phyloP scores from a whole-genome alignment of 2,113 vertebrate genomes.

The Fregata magnificens region DNA sequence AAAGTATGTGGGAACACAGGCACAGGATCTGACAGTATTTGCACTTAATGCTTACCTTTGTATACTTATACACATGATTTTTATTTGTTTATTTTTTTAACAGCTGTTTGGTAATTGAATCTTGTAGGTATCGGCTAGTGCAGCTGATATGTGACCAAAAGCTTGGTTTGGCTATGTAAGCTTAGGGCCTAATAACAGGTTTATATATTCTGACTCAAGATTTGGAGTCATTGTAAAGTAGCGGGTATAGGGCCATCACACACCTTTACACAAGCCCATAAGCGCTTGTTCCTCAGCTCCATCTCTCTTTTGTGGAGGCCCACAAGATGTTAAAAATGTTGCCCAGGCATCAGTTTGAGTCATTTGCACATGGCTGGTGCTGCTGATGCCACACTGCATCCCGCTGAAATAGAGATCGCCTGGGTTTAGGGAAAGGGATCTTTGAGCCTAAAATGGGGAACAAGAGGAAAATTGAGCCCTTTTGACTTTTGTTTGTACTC shows the following conservation, averaged over 20 bases:
- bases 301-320: not conserved
- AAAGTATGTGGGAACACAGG: not conserved
- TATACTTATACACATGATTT: not conserved
- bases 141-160: not conserved
- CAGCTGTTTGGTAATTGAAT: not conserved
- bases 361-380: not conserved
- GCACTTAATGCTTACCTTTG: not conserved
- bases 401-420: fast-evolving
- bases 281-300: not conserved
- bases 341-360: not conserved
- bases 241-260: not conserved
- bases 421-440: not conserved
- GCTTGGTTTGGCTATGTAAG: not conserved
- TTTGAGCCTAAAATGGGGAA: not conserved
- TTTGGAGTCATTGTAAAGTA: not conserved
- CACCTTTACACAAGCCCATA: not conserved
- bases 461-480: not conserved
- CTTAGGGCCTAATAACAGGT: not conserved
- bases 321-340: not conserved
- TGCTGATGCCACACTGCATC: not conserved
- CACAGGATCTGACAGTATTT: not conserved
- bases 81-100: not conserved
- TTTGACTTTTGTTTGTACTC: not conserved
- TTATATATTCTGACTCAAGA: not conserved
- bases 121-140: not conserved